Base-by-base conservation (phyloP, 2,797 vertebrate genomes). In the Anomalospiza imberbis region DNA sequence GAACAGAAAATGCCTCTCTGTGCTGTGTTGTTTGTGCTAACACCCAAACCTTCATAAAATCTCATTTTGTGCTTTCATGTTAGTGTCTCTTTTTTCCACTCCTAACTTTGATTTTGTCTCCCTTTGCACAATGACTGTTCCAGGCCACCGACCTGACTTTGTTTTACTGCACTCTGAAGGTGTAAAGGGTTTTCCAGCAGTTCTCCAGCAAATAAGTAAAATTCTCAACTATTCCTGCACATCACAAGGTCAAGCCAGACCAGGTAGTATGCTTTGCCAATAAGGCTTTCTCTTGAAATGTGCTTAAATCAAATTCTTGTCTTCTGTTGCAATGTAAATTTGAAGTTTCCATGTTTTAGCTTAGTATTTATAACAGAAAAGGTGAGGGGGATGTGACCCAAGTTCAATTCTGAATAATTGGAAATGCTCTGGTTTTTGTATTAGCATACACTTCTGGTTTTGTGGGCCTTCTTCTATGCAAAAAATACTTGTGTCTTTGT, bases 141-240 rank as follows among this genome's bases (percentile, higher is more conserved):
- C 96, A 99, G 99, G 98, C 83, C 97, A 98, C 19, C 97, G 78
- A 96, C 79, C 97, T 47, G 98, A 99, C 85, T 94, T 91, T 4
- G 94, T 97, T 65, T 93, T 97, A 32, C 83, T 97, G 70, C 97
- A 95, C 85, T 81, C 97, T 45, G 98, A 98, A 47, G 98, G 98
- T 29, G 96, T 99, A 89, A 98, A 96, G 90, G 99, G 99, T 53
- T 99, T 99, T 93, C 98, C 99, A 36, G 95, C 96, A 85, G 97
- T 99, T 65, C 98, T 99, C 70, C 99, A 99, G 68, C 98, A 99
- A 97, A 98, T 99, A 96, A 99, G 95, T 98, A 99, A 99, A 98
- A 98, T 99, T 95, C 98, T 99, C 85, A 99, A 98, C 93, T 98
- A 98, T 60, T 90, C 87, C 4, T 95, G 95, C 63, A 66, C 47